Base-by-base conservation (phyloP, 37 sponge, comb jelly and placozoan species). In the Theonella swinhoei region DNA sequence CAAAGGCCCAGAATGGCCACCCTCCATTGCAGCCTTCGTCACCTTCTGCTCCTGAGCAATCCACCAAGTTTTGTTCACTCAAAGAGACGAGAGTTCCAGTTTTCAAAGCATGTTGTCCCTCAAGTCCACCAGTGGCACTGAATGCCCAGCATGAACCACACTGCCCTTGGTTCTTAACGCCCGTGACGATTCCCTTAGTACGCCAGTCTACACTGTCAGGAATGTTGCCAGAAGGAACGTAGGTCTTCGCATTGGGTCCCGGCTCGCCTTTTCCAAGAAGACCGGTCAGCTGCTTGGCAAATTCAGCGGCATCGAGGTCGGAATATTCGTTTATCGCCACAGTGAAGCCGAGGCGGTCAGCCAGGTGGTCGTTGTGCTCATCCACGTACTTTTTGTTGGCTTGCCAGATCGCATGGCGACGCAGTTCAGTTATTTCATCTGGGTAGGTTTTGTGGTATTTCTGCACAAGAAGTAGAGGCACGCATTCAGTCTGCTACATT, bases 91-190 rank as follows among this genome's bases (percentile, higher is more conserved):
- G 85, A 2, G 33, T 71, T 3, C 89, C 89, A 37, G 89, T 91
- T 64, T 88, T 84, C 65, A 67, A 34, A 77, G 69, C 74, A 62
- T 94, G 88, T 40, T 91, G 91, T 82, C 91, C 95, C 64, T 94
- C 95, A 37, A 94, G 80, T 33, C 91, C 87, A 14, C 95, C 95
- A 69, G 89, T 91, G 60, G 95, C 64, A 60, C 89, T 88, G 85
- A 94, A 94, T 23, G 95, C 91, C 95, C 95, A 94, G 83, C 95
- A 94, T 29, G 91, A 91, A 29, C 95, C 95, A 63, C 95, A 94
- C 71, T 91, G 88, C 33, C 80, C 77, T 76, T 92, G 93, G 72
- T 88, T 88, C 74, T 91, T 88, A 17, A 88, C 54, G n/a, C 62
- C 76, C n/a, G 93, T 92, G 41, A 91, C 92, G n/a, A 42, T 36